A percentile compares a stretch with the other conserved stretches of the same genome.
Conservation (phyloP, 2,113 vertebrate genomes). For the Sitta europaea region DNA sequence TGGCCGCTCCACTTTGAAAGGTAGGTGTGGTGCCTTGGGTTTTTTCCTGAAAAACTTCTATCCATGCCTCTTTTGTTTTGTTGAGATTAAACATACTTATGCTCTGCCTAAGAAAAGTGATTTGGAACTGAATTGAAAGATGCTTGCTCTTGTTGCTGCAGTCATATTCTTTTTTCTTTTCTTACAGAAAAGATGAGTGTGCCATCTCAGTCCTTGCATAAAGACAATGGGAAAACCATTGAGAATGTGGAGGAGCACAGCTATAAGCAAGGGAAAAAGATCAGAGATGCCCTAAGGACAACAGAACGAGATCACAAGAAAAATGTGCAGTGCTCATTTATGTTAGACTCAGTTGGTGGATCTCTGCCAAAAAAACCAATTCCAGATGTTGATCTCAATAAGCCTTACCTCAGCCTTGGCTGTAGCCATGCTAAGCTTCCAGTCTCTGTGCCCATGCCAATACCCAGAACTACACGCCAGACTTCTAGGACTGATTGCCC, state of each 20-base stretch:
- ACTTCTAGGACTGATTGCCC: constrained; percentile 96
- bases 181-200: constrained; percentile 76
- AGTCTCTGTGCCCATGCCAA: constrained; percentile 86
- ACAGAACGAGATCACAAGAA: constrained; percentile 93
- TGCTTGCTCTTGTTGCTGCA: background rate
- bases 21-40: constrained; percentile 12
- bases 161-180: background rate
- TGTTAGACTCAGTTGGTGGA: constrained; percentile 83
- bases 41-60: background rate
- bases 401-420: constrained; percentile 97
- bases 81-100: background rate
- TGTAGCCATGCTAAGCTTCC: constrained; percentile 90
- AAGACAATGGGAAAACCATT: constrained; percentile 71
- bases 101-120: background rate
- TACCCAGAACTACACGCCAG: constrained; percentile 90
- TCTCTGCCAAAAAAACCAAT: constrained; percentile 85
- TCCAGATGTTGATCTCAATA: constrained; percentile 91
- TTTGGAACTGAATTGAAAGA: background rate
- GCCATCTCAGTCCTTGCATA: constrained; percentile 71
- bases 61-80: background rate
- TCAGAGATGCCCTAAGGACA: constrained; percentile 81
- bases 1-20: constrained; percentile 78
- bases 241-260: constrained; percentile 83
- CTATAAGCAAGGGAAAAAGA: constrained; percentile 90
- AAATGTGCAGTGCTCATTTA: constrained; percentile 89